Base-by-base conservation (phyloP, 2,888 invertebrate species). In the Resseliella maxima region DNA sequence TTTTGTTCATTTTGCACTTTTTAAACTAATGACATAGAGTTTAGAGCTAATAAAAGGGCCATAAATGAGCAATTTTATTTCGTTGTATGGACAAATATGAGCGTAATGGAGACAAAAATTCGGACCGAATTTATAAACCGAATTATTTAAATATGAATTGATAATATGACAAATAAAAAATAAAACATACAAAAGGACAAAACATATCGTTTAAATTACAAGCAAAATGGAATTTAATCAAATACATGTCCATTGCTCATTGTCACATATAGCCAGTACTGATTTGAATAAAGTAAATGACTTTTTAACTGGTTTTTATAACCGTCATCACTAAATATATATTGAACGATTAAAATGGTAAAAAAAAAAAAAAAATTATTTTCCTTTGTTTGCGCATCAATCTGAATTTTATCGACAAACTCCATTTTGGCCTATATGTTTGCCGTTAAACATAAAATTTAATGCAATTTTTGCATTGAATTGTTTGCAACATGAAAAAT, bases 131-230 rank as follows among this genome's bases (percentile, higher is more conserved):
- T n/a, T n/a, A n/a, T n/a, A n/a, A n/a, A n/a, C n/a, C n/a, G n/a
- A n/a, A n/a, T n/a, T n/a, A n/a, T n/a, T n/a, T n/a, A n/a, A n/a
- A n/a, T n/a, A n/a, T n/a, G n/a, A 59, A 59, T 18, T 50, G 50
- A n/a, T 15, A 59, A 27, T 2, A 59, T 27, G 12, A 15, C 18
- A 10, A 31, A 72, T 72, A 31, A 35, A 72, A 31, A 35, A 35
- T n/a, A 0, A 31, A 72, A 24, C 72, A 72, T 72, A 72, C 72
- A 72, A 35, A n/a, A 72, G 72, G 72, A 72, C 72, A 72, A 72
- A 31, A 72, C 72, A 72, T 72, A 72, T 72, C 72, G 72, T 72
- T 72, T 72, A 72, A 72, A 15, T 8, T 72, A 15, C 31, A 2
- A 35, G 31, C 31, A 72, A 35, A 72, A 2, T 27, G 31, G 72